These are phyloP conservation scores for Drosophila prostipennis DNA, from an alignment of 2,888 invertebrate species.

Conservation along the genomic window DNA sequence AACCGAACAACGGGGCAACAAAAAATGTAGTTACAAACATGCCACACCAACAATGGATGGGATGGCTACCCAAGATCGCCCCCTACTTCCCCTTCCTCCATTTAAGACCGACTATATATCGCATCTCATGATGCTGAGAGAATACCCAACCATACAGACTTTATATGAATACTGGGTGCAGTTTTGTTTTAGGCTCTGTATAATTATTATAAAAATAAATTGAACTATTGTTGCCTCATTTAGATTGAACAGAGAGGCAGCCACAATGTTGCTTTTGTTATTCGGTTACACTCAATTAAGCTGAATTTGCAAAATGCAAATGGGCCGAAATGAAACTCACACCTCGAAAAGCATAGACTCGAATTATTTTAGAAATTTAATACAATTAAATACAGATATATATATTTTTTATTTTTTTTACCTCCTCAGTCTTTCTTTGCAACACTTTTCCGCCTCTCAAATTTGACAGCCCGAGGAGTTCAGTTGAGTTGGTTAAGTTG, in stretches of 20 bases:
- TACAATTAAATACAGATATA: constrained; percentile 25
- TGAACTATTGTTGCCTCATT: constrained; percentile 80
- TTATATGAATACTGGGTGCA: constrained; percentile 33
- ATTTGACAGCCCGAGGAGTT: constrained; percentile 45
- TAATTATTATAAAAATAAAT: constrained; percentile 81
- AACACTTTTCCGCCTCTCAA: constrained; percentile 33
- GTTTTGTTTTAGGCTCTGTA: constrained; percentile 62
- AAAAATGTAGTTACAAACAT: constrained; percentile 46
- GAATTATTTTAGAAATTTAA: constrained; percentile 54
- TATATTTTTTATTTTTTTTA: constrained; percentile 8
- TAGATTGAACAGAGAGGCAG: constrained; percentile 55
- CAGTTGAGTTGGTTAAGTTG: constrained; percentile 31
- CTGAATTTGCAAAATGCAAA: constrained; percentile 78
- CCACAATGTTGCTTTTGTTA: constrained; percentile 68
- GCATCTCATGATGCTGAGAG: constrained; percentile 69
- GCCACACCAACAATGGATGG: constrained; percentile 46
- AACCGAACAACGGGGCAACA: constrained; percentile 40
- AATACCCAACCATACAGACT: constrained; percentile 35
- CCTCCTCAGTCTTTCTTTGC: constrained; percentile 17
- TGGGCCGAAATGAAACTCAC: constrained; percentile 54
- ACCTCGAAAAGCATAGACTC: constrained; percentile 28
- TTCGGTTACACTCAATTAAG: constrained; percentile 81
- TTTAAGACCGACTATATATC: not conserved
- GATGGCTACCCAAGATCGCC: constrained; percentile 37
- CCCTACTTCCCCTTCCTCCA: constrained; percentile 7